These are phyloP conservation scores for Tragopan temminckii DNA, from an alignment of 2,797 vertebrate genomes.

Conservation along the genomic window DNA sequence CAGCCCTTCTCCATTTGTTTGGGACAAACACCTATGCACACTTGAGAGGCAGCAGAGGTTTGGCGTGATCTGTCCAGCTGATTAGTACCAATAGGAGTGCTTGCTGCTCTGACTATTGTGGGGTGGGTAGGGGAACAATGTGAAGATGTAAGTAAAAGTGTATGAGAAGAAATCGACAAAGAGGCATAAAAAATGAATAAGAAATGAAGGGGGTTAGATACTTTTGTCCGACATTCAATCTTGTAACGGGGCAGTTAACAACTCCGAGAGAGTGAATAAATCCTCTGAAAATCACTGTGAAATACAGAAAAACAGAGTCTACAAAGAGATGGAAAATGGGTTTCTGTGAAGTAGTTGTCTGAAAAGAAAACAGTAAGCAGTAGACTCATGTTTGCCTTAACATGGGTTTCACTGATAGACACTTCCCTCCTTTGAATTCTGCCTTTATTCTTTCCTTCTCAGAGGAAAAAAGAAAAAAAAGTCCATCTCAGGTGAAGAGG, in stretches of 20 bases:
- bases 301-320: not conserved
- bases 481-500: not conserved
- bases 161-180: not conserved
- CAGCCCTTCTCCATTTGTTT: not conserved
- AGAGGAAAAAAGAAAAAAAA: not conserved
- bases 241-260: not conserved
- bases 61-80: not conserved
- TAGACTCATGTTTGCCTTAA: not conserved
- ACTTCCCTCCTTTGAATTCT: not conserved
- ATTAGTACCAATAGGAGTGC: not conserved
- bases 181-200: not conserved
- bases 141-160: not conserved
- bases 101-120: not conserved
- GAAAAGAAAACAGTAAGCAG: not conserved
- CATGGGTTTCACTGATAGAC: not conserved
- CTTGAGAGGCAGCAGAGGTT: not conserved
- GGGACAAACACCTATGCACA: not conserved
- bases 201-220: not conserved
- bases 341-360: not conserved
- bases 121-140: rapidly evolving
- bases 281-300: not conserved
- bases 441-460: not conserved
- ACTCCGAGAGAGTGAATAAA: not conserved
- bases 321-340: not conserved
- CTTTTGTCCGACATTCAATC: not conserved